phyloP scores from a whole-genome alignment of 1,140 invertebrate genomes.

The Caerostris darwini region DNA sequence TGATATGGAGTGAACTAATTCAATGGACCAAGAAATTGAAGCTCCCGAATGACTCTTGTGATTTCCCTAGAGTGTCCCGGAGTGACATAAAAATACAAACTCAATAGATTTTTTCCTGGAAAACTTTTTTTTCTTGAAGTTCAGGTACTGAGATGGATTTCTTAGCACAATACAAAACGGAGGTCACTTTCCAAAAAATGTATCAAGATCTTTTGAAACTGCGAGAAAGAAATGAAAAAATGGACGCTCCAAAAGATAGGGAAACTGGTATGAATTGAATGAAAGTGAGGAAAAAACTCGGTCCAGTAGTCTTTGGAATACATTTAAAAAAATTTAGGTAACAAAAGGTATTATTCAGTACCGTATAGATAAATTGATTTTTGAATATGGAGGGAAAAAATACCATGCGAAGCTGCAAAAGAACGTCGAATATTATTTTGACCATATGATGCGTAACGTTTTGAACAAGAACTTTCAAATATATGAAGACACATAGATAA shows the following conservation, averaged over 20 bases:
- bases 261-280: slow-evolving; percentile 26
- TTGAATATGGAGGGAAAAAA: neutral
- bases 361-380: slow-evolving; percentile 11
- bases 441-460: neutral
- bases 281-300: neutral
- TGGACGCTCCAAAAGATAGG: slow-evolving; percentile 10
- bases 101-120: slow-evolving; percentile 11
- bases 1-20: neutral
- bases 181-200: slow-evolving; percentile 50
- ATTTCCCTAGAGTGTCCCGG: slow-evolving; percentile 12
- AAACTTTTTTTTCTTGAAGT: neutral
- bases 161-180: slow-evolving; percentile 42
- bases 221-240: slow-evolving; percentile 20
- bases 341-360: neutral
- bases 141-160: slow-evolving; percentile 37
- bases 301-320: neutral
- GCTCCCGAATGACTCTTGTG: slow-evolving; percentile 24
- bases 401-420: neutral
- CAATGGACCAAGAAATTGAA: slow-evolving; percentile 35
- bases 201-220: slow-evolving; percentile 38
- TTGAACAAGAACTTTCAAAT: neutral
- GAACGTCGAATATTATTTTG: neutral
- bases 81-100: slow-evolving; percentile 31
- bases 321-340: neutral
- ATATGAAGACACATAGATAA: neutral